Evolutionary conservation across 2,113 vertebrate species (phyloP).

Genomic region (Megaptera novaeangliae): DNA sequence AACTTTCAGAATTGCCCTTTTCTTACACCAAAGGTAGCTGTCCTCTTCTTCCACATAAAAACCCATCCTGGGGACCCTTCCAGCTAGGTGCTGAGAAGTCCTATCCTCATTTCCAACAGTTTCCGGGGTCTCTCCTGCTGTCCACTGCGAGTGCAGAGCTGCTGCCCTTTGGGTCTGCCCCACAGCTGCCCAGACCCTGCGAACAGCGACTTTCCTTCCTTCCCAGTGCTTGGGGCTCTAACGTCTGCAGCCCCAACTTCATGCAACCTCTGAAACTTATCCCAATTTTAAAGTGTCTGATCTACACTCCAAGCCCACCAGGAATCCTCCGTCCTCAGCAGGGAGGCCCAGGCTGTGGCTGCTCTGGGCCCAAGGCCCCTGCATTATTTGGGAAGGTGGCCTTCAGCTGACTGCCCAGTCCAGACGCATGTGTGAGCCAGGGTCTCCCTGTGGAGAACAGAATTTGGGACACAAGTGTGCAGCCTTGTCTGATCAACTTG

Average conservation of each 20-base stretch:
- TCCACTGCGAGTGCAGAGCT: neutral
- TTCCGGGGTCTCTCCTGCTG: neutral
- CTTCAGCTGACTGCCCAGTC: neutral
- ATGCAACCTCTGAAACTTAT: neutral
- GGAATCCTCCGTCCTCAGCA: neutral
- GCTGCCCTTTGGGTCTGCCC: neutral
- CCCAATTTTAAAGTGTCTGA: neutral
- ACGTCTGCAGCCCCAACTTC: neutral
- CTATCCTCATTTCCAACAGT: too few species aligned
- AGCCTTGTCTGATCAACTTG: neutral
- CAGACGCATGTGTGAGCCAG: rapidly evolving
- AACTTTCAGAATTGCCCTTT: neutral
- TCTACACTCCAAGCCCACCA: neutral
- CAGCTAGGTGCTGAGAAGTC: neutral
- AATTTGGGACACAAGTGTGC: neutral
- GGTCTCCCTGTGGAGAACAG: neutral
- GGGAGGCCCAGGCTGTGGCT: neutral
- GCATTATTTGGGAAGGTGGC: neutral
- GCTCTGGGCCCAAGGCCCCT: too few species aligned
- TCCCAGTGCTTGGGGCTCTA: neutral
- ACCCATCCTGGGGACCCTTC: neutral
- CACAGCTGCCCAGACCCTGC: too few species aligned
- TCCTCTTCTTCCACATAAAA: neutral
- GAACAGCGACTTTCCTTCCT: too few species aligned
- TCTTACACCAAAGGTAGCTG: too few species aligned